Conservation (phyloP, 2,797 vertebrate genomes). For the Epinephelus malabaricus region DNA sequence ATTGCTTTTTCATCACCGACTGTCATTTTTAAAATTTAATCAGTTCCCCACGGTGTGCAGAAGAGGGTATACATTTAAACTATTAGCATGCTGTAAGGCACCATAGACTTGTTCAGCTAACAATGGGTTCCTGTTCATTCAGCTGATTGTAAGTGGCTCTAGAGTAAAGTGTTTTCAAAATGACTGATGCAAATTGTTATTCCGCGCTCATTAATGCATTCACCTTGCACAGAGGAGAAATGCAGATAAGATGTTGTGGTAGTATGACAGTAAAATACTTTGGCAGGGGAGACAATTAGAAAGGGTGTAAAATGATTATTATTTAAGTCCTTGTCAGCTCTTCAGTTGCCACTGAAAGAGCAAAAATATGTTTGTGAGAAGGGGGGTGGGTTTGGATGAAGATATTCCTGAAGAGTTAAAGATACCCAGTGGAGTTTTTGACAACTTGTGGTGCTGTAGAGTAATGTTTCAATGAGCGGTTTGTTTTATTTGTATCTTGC, state of each 20-base stretch:
- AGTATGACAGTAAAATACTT: slow-evolving; percentile 39
- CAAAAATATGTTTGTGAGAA: slow-evolving; percentile 27
- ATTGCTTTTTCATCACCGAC: slow-evolving; percentile 4
- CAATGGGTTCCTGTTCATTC: slow-evolving; percentile 34
- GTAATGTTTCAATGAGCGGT: too few relatives aligned
- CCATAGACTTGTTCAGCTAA: slow-evolving; percentile 9
- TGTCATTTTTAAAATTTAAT: slow-evolving; percentile 32
- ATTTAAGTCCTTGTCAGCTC: slow-evolving; percentile 50
- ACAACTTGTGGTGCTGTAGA: background rate
- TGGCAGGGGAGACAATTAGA: slow-evolving; percentile 46
- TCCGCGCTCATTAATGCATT: slow-evolving; percentile 59
- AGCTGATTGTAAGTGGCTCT: slow-evolving; percentile 58
- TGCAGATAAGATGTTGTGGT: slow-evolving; percentile 53
- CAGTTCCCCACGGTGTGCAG: slow-evolving; percentile 17
- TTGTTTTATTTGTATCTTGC: too few relatives aligned
- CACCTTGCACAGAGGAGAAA: slow-evolving; percentile 68
- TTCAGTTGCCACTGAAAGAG: slow-evolving; percentile 51
- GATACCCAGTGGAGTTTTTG: slow-evolving; percentile 3
- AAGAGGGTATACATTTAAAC: slow-evolving; percentile 17
- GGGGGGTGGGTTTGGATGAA: background rate
- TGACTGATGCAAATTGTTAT: slow-evolving; percentile 58
- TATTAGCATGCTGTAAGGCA: slow-evolving; percentile 41
- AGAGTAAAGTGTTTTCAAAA: slow-evolving; percentile 51
- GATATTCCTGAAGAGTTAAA: slow-evolving; percentile 1
- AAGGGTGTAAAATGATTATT: slow-evolving; percentile 53